These are phyloP conservation scores for Steinernema carpocapsae DNA, from an alignment of 2,888 invertebrate species.

Conservation along the genomic window DNA sequence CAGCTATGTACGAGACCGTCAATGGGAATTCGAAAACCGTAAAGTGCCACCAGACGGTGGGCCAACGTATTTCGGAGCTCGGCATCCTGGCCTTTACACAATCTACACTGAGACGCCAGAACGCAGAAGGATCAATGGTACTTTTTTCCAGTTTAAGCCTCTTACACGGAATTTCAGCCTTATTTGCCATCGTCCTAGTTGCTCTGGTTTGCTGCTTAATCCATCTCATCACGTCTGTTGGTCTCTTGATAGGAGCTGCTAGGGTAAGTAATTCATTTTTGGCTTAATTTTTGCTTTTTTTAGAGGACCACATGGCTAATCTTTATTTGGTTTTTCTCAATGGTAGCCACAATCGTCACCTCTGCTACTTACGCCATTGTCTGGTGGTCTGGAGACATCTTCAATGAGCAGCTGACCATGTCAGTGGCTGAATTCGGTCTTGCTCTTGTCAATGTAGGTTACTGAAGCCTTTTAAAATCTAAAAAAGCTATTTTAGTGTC, in stretches of 20 bases:
- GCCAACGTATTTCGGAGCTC: slow-evolving; percentile 53
- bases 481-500: slow-evolving; percentile 49
- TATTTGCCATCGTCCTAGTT: slow-evolving; percentile 64
- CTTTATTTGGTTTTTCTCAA: slow-evolving; percentile 63
- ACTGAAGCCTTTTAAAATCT: neutral
- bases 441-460: slow-evolving; percentile 56
- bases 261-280: slow-evolving; percentile 46
- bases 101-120: slow-evolving; percentile 67
- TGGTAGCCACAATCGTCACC: slow-evolving; percentile 55
- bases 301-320: slow-evolving; percentile 55
- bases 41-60: slow-evolving; percentile 60
- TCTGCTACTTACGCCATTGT: slow-evolving; percentile 64
- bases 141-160: too few relatives aligned
- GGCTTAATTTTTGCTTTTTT: slow-evolving; percentile 35
- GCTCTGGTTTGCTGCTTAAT: slow-evolving; percentile 56
- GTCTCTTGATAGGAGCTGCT: slow-evolving; percentile 58
- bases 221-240: slow-evolving; percentile 56
- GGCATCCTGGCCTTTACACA: slow-evolving; percentile 66
- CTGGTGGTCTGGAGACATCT: slow-evolving; percentile 67
- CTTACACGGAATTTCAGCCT: slow-evolving; percentile 55
- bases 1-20: slow-evolving; percentile 56
- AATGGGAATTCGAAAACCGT: slow-evolving; percentile 63
- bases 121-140: slow-evolving; percentile 62
- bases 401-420: slow-evolving; percentile 65
- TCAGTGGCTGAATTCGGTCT: slow-evolving; percentile 65